Conservation (phyloP, 2,797 vertebrate genomes). For the Ciconia nigra region DNA sequence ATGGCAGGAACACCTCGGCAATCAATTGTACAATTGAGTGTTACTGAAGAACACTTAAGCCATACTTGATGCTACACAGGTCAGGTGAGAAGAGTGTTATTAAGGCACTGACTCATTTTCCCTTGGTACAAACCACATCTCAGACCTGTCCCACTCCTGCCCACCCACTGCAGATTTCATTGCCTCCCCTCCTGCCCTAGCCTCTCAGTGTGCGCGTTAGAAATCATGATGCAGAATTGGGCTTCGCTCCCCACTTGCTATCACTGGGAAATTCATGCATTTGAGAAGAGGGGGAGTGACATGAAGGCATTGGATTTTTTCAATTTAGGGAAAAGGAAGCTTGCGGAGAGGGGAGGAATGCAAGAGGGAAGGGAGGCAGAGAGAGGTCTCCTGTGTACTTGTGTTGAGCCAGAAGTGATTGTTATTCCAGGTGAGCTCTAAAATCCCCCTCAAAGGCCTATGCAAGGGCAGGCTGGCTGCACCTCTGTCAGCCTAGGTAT, state of each 20-base stretch:
- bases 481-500: background rate
- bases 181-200: background rate
- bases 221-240: background rate
- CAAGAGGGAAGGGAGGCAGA: background rate
- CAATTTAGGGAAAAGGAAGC: background rate
- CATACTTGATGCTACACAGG: background rate
- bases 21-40: fast-evolving
- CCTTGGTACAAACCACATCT: fast-evolving
- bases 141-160: background rate
- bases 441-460: background rate
- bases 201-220: fast-evolving
- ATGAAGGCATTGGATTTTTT: background rate
- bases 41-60: background rate
- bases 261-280: fast-evolving
- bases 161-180: background rate
- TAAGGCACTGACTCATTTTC: background rate
- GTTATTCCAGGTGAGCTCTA: background rate
- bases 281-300: background rate
- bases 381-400: background rate
- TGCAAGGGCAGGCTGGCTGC: background rate
- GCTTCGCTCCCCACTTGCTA: background rate
- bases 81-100: background rate
- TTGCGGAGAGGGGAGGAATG: background rate
- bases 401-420: background rate
- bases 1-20: background rate